Percentiles rank a stretch among this genome's conserved stretches.
Evolutionary conservation across 1,140 invertebrate genomes (phyloP).

Genomic region (Musca vetustissima): DNA sequence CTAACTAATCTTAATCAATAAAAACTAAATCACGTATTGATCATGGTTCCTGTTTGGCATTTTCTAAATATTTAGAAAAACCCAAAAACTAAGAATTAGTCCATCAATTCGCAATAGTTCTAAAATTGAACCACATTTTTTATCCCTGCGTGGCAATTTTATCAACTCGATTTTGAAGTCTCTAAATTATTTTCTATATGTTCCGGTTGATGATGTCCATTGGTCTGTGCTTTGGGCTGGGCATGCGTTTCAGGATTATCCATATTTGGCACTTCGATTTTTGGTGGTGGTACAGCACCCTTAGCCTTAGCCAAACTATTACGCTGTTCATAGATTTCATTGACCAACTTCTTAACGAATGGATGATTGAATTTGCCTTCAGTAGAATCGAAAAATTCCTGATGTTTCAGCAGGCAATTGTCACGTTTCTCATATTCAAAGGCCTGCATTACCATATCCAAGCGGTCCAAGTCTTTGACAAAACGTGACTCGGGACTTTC

Average conservation of each 20-base stretch:
- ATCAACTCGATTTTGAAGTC: slow-evolving; percentile 25
- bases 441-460: slow-evolving; percentile 95
- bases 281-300: slow-evolving; percentile 47
- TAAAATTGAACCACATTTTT: not conserved
- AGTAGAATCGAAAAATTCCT: slow-evolving; percentile 89
- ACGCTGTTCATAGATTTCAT: slow-evolving; percentile 60
- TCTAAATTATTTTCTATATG: not conserved
- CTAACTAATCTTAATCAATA: too few relatives aligned
- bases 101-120: not conserved
- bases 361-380: slow-evolving; percentile 77
- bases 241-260: slow-evolving; percentile 16
- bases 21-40: too few relatives aligned
- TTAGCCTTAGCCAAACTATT: slow-evolving; percentile 45
- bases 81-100: not conserved
- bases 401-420: slow-evolving; percentile 69
- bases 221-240: not conserved
- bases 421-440: slow-evolving; percentile 90
- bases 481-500: slow-evolving; percentile 83
- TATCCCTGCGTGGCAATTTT: not conserved
- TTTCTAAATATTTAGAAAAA: not conserved
- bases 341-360: slow-evolving; percentile 64
- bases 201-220: slow-evolving; percentile 4
- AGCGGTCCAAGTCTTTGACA: slow-evolving; percentile 93
- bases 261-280: slow-evolving; percentile 44
- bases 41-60: not conserved